These are phyloP conservation scores for Meloe dianella DNA, from an alignment of 2,888 invertebrate species.

Conservation along the genomic window DNA sequence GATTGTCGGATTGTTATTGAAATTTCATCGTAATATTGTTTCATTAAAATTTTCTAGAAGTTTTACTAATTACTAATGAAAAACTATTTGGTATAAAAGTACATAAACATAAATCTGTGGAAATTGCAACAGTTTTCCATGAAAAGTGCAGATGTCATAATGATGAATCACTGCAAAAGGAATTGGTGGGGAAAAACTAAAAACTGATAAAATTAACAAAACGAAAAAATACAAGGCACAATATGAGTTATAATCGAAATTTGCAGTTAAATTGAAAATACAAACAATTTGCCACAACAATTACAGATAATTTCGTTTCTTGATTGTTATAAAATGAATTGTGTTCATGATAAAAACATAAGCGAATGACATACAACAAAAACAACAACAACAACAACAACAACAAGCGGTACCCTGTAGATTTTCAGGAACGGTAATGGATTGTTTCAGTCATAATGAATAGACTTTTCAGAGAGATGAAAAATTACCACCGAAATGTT, in stretches of 20 bases:
- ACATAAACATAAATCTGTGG: conserved; percentile 14
- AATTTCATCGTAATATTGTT: conserved; percentile 1
- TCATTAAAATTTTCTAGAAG: conserved; percentile 9
- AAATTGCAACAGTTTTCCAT: neutral
- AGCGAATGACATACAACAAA: neutral
- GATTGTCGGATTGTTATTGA: conserved; percentile 10
- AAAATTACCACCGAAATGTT: conserved; percentile 10
- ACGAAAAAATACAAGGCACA: conserved; percentile 6
- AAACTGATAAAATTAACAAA: neutral
- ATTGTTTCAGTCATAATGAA: conserved; percentile 7
- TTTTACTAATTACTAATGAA: neutral
- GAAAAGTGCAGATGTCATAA: conserved; percentile 1
- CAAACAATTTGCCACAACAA: neutral
- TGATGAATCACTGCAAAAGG: neutral
- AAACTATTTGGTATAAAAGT: conserved; percentile 23
- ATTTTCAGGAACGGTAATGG: conserved; percentile 7
- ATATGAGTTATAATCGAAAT: neutral
- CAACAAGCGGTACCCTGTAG: neutral
- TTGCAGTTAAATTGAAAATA: neutral
- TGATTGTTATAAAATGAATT: neutral
- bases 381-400: neutral
- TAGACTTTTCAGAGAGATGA: conserved; percentile 14
- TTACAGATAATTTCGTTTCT: neutral
- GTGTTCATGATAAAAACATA: neutral
- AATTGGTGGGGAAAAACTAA: neutral